Conservation (phyloP, 1,140 invertebrate species). For the Cherax quadricarinatus region DNA sequence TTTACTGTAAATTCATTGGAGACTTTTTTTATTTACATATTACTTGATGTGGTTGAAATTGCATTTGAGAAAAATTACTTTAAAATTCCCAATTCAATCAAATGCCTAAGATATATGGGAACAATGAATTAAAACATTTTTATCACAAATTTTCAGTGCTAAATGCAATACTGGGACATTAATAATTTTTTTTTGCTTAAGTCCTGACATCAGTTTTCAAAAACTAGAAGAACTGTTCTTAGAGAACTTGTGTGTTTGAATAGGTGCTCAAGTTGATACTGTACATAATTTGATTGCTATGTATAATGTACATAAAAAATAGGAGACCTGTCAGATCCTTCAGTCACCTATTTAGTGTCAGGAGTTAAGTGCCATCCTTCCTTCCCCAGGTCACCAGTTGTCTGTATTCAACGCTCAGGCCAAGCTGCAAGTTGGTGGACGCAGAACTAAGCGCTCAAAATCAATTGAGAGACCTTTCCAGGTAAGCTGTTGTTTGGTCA, state of each 20-base stretch:
- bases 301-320: background rate
- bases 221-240: background rate
- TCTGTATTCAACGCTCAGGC: slow-evolving; percentile 95
- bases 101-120: background rate
- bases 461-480: slow-evolving; percentile 84
- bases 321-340: background rate
- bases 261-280: background rate
- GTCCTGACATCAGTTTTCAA: background rate
- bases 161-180: background rate
- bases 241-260: background rate
- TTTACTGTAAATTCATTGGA: too few species aligned
- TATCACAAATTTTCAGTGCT: background rate
- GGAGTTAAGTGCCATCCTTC: background rate
- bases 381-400: slow-evolving; percentile 86
- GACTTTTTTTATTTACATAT: too few species aligned
- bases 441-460: slow-evolving; percentile 82
- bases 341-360: background rate
- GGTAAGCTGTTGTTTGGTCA: slow-evolving; percentile 44
- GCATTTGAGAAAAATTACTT: too few species aligned
- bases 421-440: slow-evolving; percentile 92
- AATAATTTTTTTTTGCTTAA: background rate
- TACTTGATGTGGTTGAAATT: too few species aligned
- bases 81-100: too few species aligned
- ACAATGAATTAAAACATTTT: background rate
- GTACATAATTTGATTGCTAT: background rate